Percentiles rank a stretch among this genome's conserved stretches.
These are phyloP conservation scores for Hydra vulgaris DNA, from an alignment of 30 jellyfish, hydroid and myxozoan species.

Conservation along the genomic window DNA sequence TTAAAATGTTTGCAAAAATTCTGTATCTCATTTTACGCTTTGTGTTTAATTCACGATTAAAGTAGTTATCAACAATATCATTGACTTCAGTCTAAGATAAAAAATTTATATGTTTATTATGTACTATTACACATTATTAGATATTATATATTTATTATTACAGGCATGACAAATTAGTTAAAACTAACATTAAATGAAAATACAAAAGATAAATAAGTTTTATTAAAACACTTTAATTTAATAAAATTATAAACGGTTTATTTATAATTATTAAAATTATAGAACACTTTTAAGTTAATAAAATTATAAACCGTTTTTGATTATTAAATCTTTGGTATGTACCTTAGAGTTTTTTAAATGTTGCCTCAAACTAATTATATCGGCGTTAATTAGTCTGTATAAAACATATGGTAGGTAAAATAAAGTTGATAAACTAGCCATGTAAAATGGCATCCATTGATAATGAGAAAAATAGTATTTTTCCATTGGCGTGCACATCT, in stretches of 20 bases:
- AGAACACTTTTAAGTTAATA: background rate
- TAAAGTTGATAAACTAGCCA: conserved; percentile 20
- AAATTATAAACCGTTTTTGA: too few relatives aligned
- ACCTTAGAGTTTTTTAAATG: conserved; percentile 19
- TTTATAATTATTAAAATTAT: background rate
- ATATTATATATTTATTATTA: too few relatives aligned
- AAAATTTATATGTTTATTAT: background rate
- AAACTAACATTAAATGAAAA: too few relatives aligned
- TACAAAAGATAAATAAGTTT: too few relatives aligned
- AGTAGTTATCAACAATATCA: conserved; percentile 19
- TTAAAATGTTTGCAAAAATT: background rate
- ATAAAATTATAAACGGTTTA: too few relatives aligned
- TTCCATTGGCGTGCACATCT: conserved; percentile 17
- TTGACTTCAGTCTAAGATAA: conserved; percentile 15
- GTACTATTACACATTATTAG: too few relatives aligned
- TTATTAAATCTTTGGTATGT: too few relatives aligned
- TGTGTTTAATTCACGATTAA: conserved; percentile 21
- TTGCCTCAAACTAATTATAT: conserved; percentile 23
- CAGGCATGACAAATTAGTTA: too few relatives aligned
- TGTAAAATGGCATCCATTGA: conserved; percentile 43
- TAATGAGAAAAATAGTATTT: conserved; percentile 11
- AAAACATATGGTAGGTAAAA: conserved; percentile 30
- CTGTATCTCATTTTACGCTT: conserved; percentile 15
- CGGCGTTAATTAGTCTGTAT: conserved; percentile 25
- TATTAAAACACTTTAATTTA: too few relatives aligned